These are phyloP conservation scores for Callosobruchus maculatus DNA, from an alignment of 2,888 invertebrate genomes.

Conservation along the genomic window DNA sequence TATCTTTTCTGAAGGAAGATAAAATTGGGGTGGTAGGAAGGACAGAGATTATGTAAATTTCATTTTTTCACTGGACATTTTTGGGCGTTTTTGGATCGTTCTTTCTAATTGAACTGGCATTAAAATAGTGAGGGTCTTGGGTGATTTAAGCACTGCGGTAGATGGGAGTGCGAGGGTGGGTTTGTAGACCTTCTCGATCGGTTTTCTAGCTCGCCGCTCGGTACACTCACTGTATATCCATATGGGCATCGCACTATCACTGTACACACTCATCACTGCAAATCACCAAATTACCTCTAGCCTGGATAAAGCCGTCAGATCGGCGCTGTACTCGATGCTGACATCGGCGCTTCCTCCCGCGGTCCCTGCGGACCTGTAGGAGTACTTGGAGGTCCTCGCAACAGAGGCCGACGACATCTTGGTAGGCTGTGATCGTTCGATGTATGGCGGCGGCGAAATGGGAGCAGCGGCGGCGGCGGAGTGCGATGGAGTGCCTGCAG, in stretches of 20 bases:
- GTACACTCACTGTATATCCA: neutral
- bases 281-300: constrained; percentile 75
- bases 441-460: constrained; percentile 2
- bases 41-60: no score
- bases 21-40: no score
- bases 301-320: constrained; percentile 90
- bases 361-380: constrained; percentile 84
- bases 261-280: neutral
- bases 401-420: constrained; percentile 43
- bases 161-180: no score
- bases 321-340: constrained; percentile 92
- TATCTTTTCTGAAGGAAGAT: no score
- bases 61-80: no score
- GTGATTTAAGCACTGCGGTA: no score
- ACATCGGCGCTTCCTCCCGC: constrained; percentile 76
- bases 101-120: no score
- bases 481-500: constrained; percentile 50
- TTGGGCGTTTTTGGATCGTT: no score
- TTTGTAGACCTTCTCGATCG: no score
- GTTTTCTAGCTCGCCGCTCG: no score
- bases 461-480: constrained; percentile 30
- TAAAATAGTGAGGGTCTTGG: no score
- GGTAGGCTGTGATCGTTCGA: constrained; percentile 10
- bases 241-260: neutral
- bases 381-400: constrained; percentile 82